Conservation (phyloP, 2,797 vertebrate species). For the Bufotes viridis region DNA sequence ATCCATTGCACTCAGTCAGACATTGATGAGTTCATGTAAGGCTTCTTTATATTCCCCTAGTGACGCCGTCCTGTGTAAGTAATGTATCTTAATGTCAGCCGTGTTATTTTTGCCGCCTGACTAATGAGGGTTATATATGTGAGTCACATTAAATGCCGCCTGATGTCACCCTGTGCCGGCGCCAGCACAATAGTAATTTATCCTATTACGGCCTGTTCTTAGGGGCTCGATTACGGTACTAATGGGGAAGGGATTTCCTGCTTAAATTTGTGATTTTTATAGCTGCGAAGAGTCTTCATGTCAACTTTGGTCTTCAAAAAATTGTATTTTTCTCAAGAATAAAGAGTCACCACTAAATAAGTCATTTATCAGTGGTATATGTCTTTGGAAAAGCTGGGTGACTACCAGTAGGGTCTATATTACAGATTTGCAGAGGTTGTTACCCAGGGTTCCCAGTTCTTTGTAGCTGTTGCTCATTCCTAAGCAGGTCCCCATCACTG, state of each 20-base stretch:
- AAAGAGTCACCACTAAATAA: neutral
- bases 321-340: neutral
- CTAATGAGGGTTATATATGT: neutral
- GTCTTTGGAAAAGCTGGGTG: too few species aligned
- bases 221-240: neutral
- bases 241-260: neutral
- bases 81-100: constrained; percentile 6
- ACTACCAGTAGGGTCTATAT: too few species aligned
- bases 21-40: neutral
- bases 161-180: neutral
- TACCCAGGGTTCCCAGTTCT: too few species aligned
- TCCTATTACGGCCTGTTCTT: neutral
- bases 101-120: neutral
- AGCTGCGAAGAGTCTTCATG: neutral
- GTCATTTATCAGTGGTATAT: neutral
- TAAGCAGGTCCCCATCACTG: too few species aligned
- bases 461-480: too few species aligned
- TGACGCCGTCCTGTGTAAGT: neutral
- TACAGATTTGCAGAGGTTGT: too few species aligned
- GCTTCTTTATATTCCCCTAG: neutral
- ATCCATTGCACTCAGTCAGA: neutral
- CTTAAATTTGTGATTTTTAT: neutral
- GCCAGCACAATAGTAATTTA: neutral
- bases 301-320: neutral
- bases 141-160: neutral